These are phyloP conservation scores for Oppia nitens DNA, from an alignment of 1,140 invertebrate genomes.

Conservation along the genomic window DNA sequence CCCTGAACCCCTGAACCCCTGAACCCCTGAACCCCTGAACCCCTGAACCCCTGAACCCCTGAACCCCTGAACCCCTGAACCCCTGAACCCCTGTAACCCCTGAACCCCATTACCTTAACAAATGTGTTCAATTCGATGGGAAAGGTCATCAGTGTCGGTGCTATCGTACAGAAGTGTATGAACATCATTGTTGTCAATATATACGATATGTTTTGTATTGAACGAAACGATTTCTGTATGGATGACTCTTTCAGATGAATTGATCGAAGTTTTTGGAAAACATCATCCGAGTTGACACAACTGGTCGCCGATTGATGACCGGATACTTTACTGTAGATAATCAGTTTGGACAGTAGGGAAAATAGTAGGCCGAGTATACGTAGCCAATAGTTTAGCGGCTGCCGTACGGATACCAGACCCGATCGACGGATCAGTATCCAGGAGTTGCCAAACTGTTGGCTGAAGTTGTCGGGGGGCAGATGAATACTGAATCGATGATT, in stretches of 20 bases:
- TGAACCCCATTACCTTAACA: constrained; percentile 9
- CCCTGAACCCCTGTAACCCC: no score
- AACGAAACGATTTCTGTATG: not conserved
- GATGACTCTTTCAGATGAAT: not conserved
- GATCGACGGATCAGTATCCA: constrained; percentile 13
- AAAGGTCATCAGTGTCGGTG: constrained; percentile 16
- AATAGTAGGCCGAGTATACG: constrained; percentile 11
- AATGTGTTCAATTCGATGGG: constrained; percentile 13
- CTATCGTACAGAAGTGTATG: constrained; percentile 13
- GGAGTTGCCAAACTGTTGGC: constrained; percentile 3
- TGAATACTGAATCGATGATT: no score
- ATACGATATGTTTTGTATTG: constrained; percentile 12
- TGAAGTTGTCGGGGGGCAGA: no score
- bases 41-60: no score
- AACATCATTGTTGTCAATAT: constrained; percentile 16
- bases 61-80: no score
- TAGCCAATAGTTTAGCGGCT: constrained; percentile 16
- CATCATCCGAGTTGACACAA: not conserved
- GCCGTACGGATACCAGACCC: constrained; percentile 7
- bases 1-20: no score
- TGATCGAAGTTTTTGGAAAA: not conserved
- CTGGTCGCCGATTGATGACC: not conserved
- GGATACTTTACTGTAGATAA: not conserved
- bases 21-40: no score
- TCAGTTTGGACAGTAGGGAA: constrained; percentile 5